A percentile compares a stretch with the other conserved stretches of the same genome.
Conservation (phyloP, 2,888 invertebrate genomes). For the Caenorhabditis sinica region DNA sequence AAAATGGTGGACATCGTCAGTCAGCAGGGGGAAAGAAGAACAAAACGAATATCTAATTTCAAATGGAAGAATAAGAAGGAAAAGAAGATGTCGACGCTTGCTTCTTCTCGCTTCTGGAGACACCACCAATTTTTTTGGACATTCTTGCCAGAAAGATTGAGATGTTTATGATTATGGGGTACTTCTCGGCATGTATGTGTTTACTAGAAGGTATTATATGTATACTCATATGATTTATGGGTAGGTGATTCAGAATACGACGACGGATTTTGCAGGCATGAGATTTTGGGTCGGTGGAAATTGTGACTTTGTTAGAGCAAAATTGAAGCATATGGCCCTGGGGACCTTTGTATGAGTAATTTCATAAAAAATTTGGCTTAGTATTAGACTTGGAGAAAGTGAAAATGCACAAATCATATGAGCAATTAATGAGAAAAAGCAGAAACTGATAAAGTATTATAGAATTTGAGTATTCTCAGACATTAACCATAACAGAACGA, state of each 20-base stretch:
- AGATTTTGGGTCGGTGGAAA: too few relatives aligned
- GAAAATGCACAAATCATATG: too few relatives aligned
- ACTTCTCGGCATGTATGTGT: too few relatives aligned
- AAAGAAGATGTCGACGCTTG: background rate
- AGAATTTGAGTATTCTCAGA: too few relatives aligned
- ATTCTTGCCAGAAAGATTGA: background rate
- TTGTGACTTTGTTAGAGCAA: background rate
- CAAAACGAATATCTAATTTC: slow-evolving; percentile 61
- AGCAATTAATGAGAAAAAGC: too few relatives aligned
- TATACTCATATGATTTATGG: background rate
- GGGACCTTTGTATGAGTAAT: too few relatives aligned
- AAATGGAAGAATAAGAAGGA: background rate
- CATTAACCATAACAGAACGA: too few relatives aligned
- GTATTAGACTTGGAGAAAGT: too few relatives aligned
- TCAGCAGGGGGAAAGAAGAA: background rate
- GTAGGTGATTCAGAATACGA: background rate
- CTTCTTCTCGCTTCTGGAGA: background rate
- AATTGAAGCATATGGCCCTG: background rate
- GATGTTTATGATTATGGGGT: slow-evolving; percentile 1
- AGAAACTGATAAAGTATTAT: too few relatives aligned
- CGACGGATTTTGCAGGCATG: too few relatives aligned
- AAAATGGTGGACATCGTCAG: slow-evolving; percentile 32
- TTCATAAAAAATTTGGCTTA: too few relatives aligned
- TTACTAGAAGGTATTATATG: background rate
- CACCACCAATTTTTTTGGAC: background rate